Evolutionary conservation across 2,113 vertebrate species (phyloP), one percentile per base, ranked within the genome.

Genomic region (Pollimyrus isidori): DNA sequence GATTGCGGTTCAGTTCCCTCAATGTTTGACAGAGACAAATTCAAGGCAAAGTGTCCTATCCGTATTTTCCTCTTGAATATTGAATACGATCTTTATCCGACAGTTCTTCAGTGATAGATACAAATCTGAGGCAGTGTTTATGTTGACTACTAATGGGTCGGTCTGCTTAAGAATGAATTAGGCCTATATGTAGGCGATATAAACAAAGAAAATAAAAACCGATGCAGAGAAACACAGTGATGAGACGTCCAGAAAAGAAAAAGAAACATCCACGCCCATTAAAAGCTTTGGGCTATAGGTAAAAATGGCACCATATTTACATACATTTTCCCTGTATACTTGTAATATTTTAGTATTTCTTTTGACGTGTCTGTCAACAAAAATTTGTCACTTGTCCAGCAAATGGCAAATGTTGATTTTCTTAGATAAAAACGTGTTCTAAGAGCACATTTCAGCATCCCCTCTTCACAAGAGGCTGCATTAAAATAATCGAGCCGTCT

Each of bases 321-420:
- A 87, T 23, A 87, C 35, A 58, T 87, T 52, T 65, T 89, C 49
- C 56, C 45, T 91, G 93, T 92, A 92, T 90, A 90, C 94, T 94
- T 93, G 52, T 87, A 87, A 87, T 48, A 94, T 95, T 96, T 94
- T 42, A 65, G 56, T 73, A 96, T 95, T 95, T 95, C 94, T 89
- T 95, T 86, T 85, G 39, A 96, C 95, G 94, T 96, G 96, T 87
- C 96, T 97, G 96, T 96, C 96, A 96, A 96, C 95, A 95, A 94
- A 39, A 69, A 91, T 96, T 97, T 97, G 96, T 96, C 96, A 97
- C 96, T 97, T 96, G 95, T 97, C 96, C 96, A 97, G 96, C 96
- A 97, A 97, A 96, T 97, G 96, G 96, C 96, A 97, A 97, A 96
- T 94, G 94, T 92, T 73, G 92, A 89, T 95, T 76, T 95, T 95